Evolutionary conservation across 2,113 vertebrate species (phyloP), one percentile per base, ranked within the genome.

Genomic region (Thamnophis sirtalis): DNA sequence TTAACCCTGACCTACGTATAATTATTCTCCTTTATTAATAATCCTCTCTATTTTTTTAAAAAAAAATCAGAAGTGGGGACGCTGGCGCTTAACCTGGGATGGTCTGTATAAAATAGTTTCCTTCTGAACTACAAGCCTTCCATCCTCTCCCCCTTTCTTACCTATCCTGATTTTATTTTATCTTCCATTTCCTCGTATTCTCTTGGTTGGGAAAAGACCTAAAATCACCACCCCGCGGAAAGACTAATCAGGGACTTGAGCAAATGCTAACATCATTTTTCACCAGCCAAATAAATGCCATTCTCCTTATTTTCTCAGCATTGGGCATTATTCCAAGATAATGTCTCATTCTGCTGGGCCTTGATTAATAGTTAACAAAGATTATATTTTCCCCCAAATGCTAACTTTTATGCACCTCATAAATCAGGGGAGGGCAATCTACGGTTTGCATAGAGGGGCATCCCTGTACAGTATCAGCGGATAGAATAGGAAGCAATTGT

Each of bases 211-310:
- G 73, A 43, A 43, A n/a, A 53, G 73, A 84, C 51, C 89, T 58
- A 50, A 85, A 84, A 91, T 58, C 80, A 85, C 15, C 89, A 48
- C 38, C 15, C 24, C 38, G 22, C 0, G 24, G 54, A 28, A 91
- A 60, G 43, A 26, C 38, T 56, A 56, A 86, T 86, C 26, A 9
- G 55, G 84, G 38, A 49, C 38, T 85, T 33, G 63, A 51, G 63
- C 89, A 90, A 90, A 90, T 90, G 89, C 51, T 89, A 91, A 56
- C 48, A 60, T 86, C 33, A n/a, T 91, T 86, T 91, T 86, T 91
- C 55, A 91, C 56, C 80, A 22, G 80, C 21, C 48, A 88, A 91
- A 60, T 58, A 49, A 91, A 91, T 91, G 54, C 43, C 38, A 50
- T 28, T n/a, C 90, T 86, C 26, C 80, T 91, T 50, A n/a, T 91